Evolutionary conservation across 2,113 vertebrate species (phyloP).

Genomic region (Mormoops blainvillei): DNA sequence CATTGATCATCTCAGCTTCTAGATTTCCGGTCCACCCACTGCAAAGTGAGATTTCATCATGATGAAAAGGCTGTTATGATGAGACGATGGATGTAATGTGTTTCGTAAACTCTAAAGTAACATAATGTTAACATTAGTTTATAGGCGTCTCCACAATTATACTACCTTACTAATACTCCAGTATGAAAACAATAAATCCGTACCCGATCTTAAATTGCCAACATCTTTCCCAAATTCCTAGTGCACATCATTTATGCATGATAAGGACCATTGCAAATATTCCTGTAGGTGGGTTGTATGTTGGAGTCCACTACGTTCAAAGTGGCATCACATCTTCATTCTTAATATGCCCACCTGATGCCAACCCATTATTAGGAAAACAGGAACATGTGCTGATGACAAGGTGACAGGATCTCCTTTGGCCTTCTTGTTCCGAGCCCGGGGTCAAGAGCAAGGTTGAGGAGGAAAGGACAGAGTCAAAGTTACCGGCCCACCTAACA

Average conservation of each 20-base stretch:
- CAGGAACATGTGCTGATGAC: neutral
- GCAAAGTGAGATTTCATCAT: neutral
- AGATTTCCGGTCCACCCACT: neutral
- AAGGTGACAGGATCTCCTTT: neutral
- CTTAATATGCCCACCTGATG: neutral
- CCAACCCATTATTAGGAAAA: neutral
- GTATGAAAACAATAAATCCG: neutral
- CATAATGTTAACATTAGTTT: neutral
- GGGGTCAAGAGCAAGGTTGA: neutral
- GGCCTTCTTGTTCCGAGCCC: neutral
- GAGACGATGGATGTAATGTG: neutral
- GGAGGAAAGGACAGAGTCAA: neutral
- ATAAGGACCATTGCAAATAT: neutral
- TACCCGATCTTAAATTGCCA: neutral
- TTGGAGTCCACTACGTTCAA: neutral
- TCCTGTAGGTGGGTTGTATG: neutral
- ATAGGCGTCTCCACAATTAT: neutral
- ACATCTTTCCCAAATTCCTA: neutral
- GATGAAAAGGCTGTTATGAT: neutral
- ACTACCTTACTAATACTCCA: neutral
- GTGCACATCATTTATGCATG: neutral
- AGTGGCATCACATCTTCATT: neutral
- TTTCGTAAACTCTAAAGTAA: neutral
- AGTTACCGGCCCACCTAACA: neutral
- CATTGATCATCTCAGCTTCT: neutral